Percentiles rank a stretch among this genome's conserved stretches.
Conservation (phyloP, 2,888 invertebrate species). For the Litoditis marina region DNA sequence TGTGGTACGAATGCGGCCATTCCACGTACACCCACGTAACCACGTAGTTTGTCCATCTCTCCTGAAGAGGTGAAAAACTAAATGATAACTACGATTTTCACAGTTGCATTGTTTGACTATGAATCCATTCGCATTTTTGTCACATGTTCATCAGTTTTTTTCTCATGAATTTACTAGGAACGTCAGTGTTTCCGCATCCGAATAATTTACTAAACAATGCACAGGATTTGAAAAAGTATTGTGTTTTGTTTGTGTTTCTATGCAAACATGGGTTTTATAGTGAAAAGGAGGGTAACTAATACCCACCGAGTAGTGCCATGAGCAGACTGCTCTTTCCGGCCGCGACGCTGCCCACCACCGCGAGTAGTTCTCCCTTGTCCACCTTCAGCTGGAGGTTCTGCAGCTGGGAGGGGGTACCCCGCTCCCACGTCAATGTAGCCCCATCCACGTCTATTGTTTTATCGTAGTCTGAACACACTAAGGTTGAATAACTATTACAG, state of each 20-base stretch:
- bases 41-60: conserved; percentile 69
- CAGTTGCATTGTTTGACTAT: neutral
- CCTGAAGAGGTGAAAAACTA: no score
- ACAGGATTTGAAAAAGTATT: neutral
- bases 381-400: conserved; percentile 28
- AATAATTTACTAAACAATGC: no score
- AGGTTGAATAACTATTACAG: neutral
- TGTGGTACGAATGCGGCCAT: conserved; percentile 82
- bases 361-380: conserved; percentile 24
- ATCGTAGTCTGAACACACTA: conserved; percentile 25
- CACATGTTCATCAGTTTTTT: no score
- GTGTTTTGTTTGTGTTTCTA: neutral
- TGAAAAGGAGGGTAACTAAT: neutral
- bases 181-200: no score
- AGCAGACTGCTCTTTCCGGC: conserved; percentile 44
- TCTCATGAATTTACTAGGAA: no score
- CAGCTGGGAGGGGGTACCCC: conserved; percentile 15
- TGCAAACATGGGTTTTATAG: neutral
- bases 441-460: conserved; percentile 30
- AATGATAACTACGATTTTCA: neutral
- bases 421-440: conserved; percentile 34
- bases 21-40: conserved; percentile 63
- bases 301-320: conserved; percentile 33
- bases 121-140: no score
- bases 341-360: conserved; percentile 40